Percentiles rank a stretch among this genome's conserved stretches.
phyloP scores from a whole-genome alignment of 2,113 vertebrate genomes.

The Macaca fascicularis region T2T-MFA8v1.1 NC_088376.1:193542501-193543000 shows the following conservation, averaged over 20 bases:
- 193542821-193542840: background rate
- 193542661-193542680: background rate
- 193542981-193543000: background rate
- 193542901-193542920: background rate
- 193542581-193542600: slow-evolving; percentile 58
- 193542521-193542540: background rate
- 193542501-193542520: background rate
- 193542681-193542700: background rate
- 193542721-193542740: background rate
- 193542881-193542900: background rate
- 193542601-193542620: slow-evolving; percentile 42
- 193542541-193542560: background rate
- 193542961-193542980: accelerated
- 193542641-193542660: slow-evolving; percentile 55
- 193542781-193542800: background rate
- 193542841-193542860: background rate
- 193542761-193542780: background rate
- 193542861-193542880: background rate
- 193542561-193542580: background rate
- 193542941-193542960: background rate
- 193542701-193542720: slow-evolving; percentile 48
- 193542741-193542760: background rate
- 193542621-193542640: background rate
- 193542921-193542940: background rate
- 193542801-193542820: background rate